These are phyloP conservation scores for Poecilia wingei DNA, from an alignment of 2,797 vertebrate species.

Conservation along the genomic window DNA sequence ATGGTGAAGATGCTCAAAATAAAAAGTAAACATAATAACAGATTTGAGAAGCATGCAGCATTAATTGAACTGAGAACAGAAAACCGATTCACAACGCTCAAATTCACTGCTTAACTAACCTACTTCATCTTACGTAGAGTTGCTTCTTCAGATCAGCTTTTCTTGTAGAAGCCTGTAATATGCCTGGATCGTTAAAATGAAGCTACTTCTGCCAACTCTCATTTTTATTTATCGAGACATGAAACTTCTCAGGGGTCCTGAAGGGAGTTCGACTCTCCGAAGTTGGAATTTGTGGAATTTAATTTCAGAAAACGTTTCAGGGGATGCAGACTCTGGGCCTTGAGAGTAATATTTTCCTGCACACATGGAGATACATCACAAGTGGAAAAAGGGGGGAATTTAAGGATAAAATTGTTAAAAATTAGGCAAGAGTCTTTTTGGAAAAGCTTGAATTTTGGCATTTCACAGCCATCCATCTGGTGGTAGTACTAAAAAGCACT, in stretches of 20 bases:
- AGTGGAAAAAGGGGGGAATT: conserved; percentile 25
- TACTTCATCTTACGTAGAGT: neutral
- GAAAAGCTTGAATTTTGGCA: conserved; percentile 36
- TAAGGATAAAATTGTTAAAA: conserved; percentile 44
- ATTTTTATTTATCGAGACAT: conserved; percentile 45
- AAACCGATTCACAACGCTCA: neutral
- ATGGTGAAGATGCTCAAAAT: neutral
- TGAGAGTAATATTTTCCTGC: conserved; percentile 20
- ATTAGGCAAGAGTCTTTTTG: conserved; percentile 41
- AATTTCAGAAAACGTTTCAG: conserved; percentile 63
- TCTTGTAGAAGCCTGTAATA: conserved; percentile 22
- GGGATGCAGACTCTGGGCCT: conserved; percentile 31
- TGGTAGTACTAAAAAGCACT: conserved; percentile 38
- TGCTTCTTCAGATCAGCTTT: conserved; percentile 12
- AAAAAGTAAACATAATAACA: neutral
- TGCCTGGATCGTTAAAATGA: conserved; percentile 25
- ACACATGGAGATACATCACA: conserved; percentile 37
- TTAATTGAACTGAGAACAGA: neutral
- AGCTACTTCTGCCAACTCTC: conserved; percentile 48
- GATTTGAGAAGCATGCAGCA: neutral
- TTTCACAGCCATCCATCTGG: conserved; percentile 48
- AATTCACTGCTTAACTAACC: neutral
- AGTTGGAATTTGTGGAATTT: conserved; percentile 67
- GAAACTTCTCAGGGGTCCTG: conserved; percentile 46
- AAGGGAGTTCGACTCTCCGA: conserved; percentile 37